phyloP scores from a whole-genome alignment of 1,140 invertebrate species.

The Apolygus lucorum region DNA sequence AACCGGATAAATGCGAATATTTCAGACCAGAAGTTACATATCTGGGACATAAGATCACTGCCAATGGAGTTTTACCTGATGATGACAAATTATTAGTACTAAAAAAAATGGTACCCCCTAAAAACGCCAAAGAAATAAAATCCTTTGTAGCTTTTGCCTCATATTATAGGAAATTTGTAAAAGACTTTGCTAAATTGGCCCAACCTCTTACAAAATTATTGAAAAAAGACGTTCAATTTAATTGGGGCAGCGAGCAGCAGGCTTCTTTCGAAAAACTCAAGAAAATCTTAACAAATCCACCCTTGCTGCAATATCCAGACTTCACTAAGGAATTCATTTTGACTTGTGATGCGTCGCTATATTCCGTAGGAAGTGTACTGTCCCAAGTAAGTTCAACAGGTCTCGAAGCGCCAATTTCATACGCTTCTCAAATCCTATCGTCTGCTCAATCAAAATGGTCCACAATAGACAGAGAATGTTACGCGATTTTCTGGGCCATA shows the following conservation, averaged over 20 bases:
- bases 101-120: not conserved
- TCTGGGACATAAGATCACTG: not conserved
- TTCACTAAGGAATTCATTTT: conserved; percentile 36
- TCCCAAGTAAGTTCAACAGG: conserved; percentile 34
- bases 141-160: not conserved
- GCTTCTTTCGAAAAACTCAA: conserved; percentile 37
- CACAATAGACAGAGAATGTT: conserved; percentile 42
- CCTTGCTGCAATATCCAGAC: conserved; percentile 38
- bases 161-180: not conserved
- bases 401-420: conserved; percentile 34
- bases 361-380: conserved; percentile 35
- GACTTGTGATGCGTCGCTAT: conserved; percentile 34
- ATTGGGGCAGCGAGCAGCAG: conserved; percentile 12
- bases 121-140: not conserved
- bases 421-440: conserved; percentile 33
- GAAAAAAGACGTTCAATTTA: conserved; percentile 9
- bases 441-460: conserved; percentile 34
- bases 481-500: conserved; percentile 44
- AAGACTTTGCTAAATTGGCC: not conserved
- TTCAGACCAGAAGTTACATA: not conserved
- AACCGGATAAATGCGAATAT: not conserved
- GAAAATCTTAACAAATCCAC: conserved; percentile 36
- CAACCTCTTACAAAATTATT: not conserved
- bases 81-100: not conserved
- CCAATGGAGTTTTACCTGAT: not conserved